These are phyloP conservation scores for Leptodactylus fallax DNA, from an alignment of 2,797 vertebrate species.

Conservation along the genomic window DNA sequence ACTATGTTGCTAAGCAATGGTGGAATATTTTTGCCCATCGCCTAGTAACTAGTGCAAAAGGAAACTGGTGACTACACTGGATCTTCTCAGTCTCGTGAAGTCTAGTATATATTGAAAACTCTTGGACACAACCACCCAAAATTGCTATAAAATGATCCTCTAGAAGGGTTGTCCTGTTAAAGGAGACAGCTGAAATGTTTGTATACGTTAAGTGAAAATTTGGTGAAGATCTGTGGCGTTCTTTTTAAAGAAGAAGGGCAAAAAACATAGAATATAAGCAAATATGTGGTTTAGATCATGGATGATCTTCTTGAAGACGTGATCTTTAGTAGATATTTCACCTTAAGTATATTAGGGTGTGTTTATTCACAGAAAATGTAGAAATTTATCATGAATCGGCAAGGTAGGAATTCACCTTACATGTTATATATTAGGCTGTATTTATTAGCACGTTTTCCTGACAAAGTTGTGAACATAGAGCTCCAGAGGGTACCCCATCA, in stretches of 20 bases:
- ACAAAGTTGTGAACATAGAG: no score
- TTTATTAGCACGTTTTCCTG: no score
- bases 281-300: neutral
- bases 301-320: neutral
- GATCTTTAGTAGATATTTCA: neutral
- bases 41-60: neutral
- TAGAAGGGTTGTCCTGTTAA: no score
- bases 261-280: neutral
- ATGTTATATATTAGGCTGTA: neutral
- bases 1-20: slow-evolving; percentile 18
- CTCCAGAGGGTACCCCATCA: no score
- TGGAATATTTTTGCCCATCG: slow-evolving; percentile 13
- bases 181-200: no score
- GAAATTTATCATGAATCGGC: neutral
- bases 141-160: neutral
- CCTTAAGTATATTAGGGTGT: neutral
- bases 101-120: neutral
- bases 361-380: neutral
- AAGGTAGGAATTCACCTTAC: neutral
- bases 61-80: neutral
- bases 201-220: no score
- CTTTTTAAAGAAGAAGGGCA: no score
- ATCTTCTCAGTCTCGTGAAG: neutral
- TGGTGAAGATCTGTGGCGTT: no score
- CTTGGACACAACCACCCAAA: neutral